Conservation (phyloP, 2,113 vertebrate genomes). For the Elgaria multicarinata region DNA sequence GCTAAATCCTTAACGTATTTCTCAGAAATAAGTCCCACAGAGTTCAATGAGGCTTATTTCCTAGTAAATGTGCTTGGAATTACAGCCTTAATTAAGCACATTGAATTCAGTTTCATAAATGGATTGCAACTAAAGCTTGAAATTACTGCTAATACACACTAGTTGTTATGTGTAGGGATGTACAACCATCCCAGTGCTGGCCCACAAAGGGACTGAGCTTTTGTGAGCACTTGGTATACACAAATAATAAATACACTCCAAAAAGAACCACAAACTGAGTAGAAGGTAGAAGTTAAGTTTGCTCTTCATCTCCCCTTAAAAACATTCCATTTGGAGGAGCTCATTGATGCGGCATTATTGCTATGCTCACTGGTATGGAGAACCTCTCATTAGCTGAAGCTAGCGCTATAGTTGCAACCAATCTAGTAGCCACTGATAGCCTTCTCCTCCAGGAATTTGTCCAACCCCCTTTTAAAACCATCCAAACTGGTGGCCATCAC, state of each 20-base stretch:
- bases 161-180: background rate
- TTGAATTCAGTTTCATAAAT: background rate
- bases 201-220: background rate
- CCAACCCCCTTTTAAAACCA: too few relatives aligned
- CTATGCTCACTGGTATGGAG: background rate
- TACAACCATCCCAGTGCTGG: background rate
- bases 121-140: background rate
- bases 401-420: background rate
- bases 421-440: too few relatives aligned
- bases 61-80: background rate
- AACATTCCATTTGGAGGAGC: background rate
- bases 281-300: background rate
- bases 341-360: background rate
- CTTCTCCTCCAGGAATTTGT: too few relatives aligned
- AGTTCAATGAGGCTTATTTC: background rate
- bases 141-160: background rate
- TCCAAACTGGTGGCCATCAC: too few relatives aligned
- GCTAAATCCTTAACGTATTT: background rate
- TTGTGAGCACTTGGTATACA: too few relatives aligned
- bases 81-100: background rate
- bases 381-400: background rate
- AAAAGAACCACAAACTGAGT: background rate
- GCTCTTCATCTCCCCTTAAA: background rate
- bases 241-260: too few relatives aligned
- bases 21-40: background rate